phyloP scores from a whole-genome alignment of 2,797 vertebrate species.

The Epinephelus coioides region DNA sequence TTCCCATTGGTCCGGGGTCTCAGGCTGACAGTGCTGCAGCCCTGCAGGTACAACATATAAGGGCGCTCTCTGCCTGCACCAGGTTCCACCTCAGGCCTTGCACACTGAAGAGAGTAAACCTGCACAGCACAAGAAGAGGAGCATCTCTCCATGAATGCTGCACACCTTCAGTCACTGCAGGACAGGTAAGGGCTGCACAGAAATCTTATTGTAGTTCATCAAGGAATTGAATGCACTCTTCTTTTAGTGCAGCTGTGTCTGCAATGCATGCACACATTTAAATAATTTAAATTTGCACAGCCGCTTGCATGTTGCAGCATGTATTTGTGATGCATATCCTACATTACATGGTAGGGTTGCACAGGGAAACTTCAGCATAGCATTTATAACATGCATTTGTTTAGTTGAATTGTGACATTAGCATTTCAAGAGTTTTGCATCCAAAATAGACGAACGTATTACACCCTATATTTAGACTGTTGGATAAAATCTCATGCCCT shows the following conservation, averaged over 20 bases:
- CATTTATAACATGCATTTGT: background rate
- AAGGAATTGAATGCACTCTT: background rate
- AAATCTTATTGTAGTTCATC: background rate
- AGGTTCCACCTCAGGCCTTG: slow-evolving; percentile 50
- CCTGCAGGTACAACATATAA: slow-evolving; percentile 76
- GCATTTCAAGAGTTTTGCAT: background rate
- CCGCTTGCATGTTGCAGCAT: background rate
- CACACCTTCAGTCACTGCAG: slow-evolving; percentile 7
- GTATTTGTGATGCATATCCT: slow-evolving; percentile 3
- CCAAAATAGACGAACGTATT: background rate
- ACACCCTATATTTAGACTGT: background rate
- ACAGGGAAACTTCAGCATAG: background rate
- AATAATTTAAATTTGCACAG: background rate
- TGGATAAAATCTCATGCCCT: background rate
- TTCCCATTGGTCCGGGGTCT: slow-evolving; percentile 81
- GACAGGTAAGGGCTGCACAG: slow-evolving; percentile 57
- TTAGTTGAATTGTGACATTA: background rate
- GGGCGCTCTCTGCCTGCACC: slow-evolving; percentile 44
- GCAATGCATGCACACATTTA: slow-evolving; percentile 5
- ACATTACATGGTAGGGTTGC: background rate
- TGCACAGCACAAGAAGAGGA: background rate
- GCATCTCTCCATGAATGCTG: slow-evolving; percentile 12
- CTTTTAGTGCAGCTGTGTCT: background rate
- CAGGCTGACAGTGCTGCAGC: slow-evolving; percentile 55
- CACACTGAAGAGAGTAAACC: slow-evolving; percentile 30